Percentiles rank a stretch among this genome's conserved stretches.
Conservation (phyloP, 2,797 vertebrate species). For the Leptatherina wallacei region DNA sequence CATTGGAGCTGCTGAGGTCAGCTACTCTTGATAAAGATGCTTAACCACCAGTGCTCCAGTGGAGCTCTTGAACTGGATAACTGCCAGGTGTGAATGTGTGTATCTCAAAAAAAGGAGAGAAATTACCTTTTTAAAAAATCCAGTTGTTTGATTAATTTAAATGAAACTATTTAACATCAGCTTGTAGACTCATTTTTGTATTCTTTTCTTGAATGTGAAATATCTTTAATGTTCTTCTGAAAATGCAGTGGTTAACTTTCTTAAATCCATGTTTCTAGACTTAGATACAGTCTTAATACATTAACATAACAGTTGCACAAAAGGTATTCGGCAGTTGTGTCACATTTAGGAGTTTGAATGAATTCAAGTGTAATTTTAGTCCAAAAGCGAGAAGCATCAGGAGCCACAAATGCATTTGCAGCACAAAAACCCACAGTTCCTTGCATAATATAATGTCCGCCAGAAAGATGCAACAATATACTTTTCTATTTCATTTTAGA, state of each 20-base stretch:
- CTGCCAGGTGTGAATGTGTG: constrained; percentile 5
- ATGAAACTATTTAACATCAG: not conserved
- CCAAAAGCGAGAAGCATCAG: constrained; percentile 24
- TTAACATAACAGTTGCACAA: too few species aligned
- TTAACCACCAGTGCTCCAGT: not conserved
- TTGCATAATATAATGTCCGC: constrained; percentile 14
- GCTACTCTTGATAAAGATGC: not conserved
- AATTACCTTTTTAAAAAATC: not conserved
- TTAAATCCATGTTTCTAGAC: too few species aligned
- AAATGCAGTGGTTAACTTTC: too few species aligned
- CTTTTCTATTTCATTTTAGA: not conserved
- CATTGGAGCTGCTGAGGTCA: constrained; percentile 1
- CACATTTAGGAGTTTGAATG: constrained; percentile 32
- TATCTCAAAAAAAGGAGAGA: not conserved
- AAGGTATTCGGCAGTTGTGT: not conserved
- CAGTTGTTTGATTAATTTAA: not conserved
- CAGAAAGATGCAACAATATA: constrained; percentile 2
- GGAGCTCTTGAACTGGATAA: not conserved
- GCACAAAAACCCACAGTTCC: constrained; percentile 26
- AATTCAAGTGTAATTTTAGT: constrained; percentile 36
- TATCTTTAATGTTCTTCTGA: not conserved
- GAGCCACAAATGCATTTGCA: constrained; percentile 17
- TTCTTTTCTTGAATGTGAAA: not conserved
- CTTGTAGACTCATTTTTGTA: not conserved
- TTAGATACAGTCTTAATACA: too few species aligned